phyloP scores from a whole-genome alignment of 2,888 invertebrate genomes.

The Nematopogon swammerdamellus region DNA sequence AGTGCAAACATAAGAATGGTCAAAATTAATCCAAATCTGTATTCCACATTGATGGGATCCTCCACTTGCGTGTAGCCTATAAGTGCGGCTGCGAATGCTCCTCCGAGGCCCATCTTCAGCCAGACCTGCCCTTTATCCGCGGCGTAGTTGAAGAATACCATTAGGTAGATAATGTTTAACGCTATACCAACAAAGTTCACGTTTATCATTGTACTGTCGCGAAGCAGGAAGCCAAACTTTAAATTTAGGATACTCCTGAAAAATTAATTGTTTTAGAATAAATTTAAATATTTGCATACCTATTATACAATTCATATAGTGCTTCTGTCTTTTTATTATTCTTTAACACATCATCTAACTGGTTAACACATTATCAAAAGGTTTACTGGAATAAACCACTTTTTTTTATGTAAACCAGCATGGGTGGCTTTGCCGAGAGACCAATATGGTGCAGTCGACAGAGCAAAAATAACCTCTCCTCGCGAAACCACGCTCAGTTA shows the following conservation, averaged over 20 bases:
- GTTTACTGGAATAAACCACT: too few species aligned
- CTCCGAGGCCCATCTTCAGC: conserved; percentile 53
- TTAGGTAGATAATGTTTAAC: conserved; percentile 64
- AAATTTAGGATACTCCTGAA: conserved; percentile 71
- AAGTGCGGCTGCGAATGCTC: conserved; percentile 54
- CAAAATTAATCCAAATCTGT: conserved; percentile 66
- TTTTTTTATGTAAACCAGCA: too few species aligned
- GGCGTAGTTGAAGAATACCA: conserved; percentile 65
- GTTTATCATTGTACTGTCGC: conserved; percentile 72
- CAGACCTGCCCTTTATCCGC: conserved; percentile 50
- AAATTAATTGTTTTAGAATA: too few species aligned
- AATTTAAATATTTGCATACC: conserved; percentile 4
- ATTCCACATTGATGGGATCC: conserved; percentile 61
- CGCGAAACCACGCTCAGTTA: too few species aligned
- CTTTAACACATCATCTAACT: too few species aligned
- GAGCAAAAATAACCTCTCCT: too few species aligned
- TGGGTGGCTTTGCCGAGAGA: too few species aligned
- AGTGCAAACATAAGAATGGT: conserved; percentile 64
- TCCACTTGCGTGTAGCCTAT: conserved; percentile 66
- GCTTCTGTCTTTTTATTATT: too few species aligned
- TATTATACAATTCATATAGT: too few species aligned
- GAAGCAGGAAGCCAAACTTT: conserved; percentile 69
- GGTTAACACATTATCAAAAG: too few species aligned
- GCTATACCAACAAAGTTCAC: conserved; percentile 74
- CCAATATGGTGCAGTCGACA: too few species aligned